Evolutionary conservation across 2,888 invertebrate genomes (phyloP).

Genomic region (Stenolophus ochropezus): DNA sequence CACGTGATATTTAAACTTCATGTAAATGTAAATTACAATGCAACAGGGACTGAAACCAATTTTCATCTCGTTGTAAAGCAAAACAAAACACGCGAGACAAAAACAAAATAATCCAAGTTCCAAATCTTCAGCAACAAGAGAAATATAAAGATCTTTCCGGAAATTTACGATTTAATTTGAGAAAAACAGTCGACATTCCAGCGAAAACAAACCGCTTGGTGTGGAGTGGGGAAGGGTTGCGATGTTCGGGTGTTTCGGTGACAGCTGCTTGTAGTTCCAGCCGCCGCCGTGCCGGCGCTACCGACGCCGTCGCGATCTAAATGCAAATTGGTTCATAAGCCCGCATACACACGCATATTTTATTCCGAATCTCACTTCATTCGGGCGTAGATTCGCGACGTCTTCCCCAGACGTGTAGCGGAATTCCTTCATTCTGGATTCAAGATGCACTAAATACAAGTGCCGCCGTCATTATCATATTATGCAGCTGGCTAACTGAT

Average conservation of each 20-base stretch:
- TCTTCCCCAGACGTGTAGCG: slow-evolving; percentile 44
- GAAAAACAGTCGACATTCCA: slow-evolving; percentile 52
- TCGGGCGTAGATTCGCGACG: slow-evolving; percentile 24
- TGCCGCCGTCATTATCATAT: not conserved
- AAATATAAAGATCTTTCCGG: slow-evolving; percentile 50
- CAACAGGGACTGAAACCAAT: slow-evolving; percentile 20
- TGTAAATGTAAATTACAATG: slow-evolving; percentile 7
- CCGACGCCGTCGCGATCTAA: slow-evolving; percentile 48
- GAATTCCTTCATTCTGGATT: not conserved
- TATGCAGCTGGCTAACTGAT: not conserved
- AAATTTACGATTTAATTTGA: slow-evolving; percentile 59
- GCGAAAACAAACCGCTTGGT: slow-evolving; percentile 41
- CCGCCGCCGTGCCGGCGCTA: slow-evolving; percentile 17
- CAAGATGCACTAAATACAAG: slow-evolving; percentile 1
- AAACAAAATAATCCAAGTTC: slow-evolving; percentile 43
- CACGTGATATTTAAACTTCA: not conserved
- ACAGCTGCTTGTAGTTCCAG: slow-evolving; percentile 53
- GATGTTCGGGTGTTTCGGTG: slow-evolving; percentile 26
- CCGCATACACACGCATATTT: slow-evolving; percentile 58
- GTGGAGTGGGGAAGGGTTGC: not conserved
- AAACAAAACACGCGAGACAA: slow-evolving; percentile 19
- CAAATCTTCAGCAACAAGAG: slow-evolving; percentile 37
- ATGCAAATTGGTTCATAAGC: slow-evolving; percentile 60
- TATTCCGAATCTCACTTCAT: slow-evolving; percentile 53
- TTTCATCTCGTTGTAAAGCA: slow-evolving; percentile 3